phyloP scores from a whole-genome alignment of 2,113 vertebrate genomes.

The Xiphophorus couchianus region DNA sequence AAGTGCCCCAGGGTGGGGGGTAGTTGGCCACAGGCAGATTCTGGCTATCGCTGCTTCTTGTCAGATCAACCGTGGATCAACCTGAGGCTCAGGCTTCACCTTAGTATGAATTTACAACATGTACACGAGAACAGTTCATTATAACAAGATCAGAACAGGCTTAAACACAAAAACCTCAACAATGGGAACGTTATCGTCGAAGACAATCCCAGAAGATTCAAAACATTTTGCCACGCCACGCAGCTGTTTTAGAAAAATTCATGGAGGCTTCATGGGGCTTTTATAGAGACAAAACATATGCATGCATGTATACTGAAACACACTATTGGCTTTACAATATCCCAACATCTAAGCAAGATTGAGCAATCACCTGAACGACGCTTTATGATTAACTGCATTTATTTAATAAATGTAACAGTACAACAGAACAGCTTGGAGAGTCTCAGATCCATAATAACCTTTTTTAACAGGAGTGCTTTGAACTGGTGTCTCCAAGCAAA shows the following conservation, averaged over 20 bases:
- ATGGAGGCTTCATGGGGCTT: too few species aligned
- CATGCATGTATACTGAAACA: neutral
- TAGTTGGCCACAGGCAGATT: constrained; percentile 52
- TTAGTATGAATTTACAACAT: constrained; percentile 52
- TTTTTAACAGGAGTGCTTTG: neutral
- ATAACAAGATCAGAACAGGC: neutral
- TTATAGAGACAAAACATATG: too few species aligned
- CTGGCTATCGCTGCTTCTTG: constrained; percentile 64
- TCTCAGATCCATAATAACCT: neutral
- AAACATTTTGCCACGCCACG: too few species aligned
- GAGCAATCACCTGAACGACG: neutral
- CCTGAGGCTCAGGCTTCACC: constrained; percentile 62
- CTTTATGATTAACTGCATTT: neutral
- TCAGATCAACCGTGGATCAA: constrained; percentile 70
- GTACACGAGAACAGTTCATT: constrained; percentile 3
- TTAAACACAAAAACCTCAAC: neutral
- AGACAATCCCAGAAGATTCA: too few species aligned
- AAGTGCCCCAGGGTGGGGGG: constrained; percentile 20
- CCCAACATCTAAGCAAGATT: neutral
- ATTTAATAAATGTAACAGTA: neutral
- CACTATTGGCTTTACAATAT: neutral
- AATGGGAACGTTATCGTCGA: neutral
- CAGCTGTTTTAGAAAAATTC: too few species aligned
- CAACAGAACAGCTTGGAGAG: neutral
- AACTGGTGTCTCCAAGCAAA: too few species aligned